Percentiles rank a stretch among this genome's conserved stretches.
Conservation (phyloP, 2,888 invertebrate species). For the Dryadula phaetusa region DNA sequence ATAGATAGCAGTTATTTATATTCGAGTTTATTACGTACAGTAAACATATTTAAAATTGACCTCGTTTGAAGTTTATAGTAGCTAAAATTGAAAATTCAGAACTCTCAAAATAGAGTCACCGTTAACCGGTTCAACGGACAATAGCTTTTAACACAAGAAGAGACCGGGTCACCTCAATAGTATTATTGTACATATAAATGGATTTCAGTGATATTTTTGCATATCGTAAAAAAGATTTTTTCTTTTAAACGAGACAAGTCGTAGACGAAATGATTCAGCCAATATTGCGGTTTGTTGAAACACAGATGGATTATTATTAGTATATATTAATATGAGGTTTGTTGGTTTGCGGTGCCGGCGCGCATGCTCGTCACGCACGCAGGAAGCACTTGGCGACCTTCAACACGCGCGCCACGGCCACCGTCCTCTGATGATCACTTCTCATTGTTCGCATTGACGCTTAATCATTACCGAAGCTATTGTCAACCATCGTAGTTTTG, state of each 20-base stretch:
- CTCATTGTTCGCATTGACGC: slow-evolving; percentile 62
- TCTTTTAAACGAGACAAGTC: slow-evolving; percentile 27
- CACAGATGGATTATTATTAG: slow-evolving; percentile 43
- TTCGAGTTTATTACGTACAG: slow-evolving; percentile 31
- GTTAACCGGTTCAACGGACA: slow-evolving; percentile 51
- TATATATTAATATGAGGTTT: slow-evolving; percentile 45
- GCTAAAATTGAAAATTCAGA: slow-evolving; percentile 30
- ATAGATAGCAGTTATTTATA: neutral
- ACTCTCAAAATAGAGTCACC: slow-evolving; percentile 50
- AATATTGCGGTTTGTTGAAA: slow-evolving; percentile 38
- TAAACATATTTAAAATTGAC: slow-evolving; percentile 16
- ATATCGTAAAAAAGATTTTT: slow-evolving; percentile 11
- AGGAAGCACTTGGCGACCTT: slow-evolving; percentile 79
- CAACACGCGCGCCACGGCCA: slow-evolving; percentile 75
- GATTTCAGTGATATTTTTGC: slow-evolving; percentile 25
- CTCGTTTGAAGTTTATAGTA: slow-evolving; percentile 23
- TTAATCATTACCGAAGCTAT: slow-evolving; percentile 38
- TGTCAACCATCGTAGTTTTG: slow-evolving; percentile 34
- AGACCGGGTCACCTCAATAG: slow-evolving; percentile 66
- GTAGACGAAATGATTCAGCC: slow-evolving; percentile 30
- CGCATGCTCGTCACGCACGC: slow-evolving; percentile 80
- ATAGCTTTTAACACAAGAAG: slow-evolving; percentile 56
- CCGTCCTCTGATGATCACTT: slow-evolving; percentile 60
- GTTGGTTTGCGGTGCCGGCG: slow-evolving; percentile 39
- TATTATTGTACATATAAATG: slow-evolving; percentile 51